These are phyloP conservation scores for Eucera pruinosa DNA, from an alignment of 2,888 invertebrate species.

Conservation along the genomic window DNA sequence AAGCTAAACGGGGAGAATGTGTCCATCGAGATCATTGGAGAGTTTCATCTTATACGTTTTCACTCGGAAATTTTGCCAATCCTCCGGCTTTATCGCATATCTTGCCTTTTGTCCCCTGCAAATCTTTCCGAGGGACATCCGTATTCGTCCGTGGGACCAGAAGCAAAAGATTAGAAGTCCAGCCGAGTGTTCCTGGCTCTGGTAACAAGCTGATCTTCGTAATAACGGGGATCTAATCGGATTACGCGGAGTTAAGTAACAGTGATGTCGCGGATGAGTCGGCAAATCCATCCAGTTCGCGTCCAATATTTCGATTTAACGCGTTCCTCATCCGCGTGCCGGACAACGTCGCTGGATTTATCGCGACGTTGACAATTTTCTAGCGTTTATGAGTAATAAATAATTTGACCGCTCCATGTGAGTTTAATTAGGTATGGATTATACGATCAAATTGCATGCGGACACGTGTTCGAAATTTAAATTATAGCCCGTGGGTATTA, in stretches of 20 bases:
- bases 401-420: constrained; percentile 1
- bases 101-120: background rate
- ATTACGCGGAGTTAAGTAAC: constrained; percentile 28
- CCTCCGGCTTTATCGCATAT: background rate
- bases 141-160: background rate
- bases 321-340: too few relatives aligned
- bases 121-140: background rate
- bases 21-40: background rate
- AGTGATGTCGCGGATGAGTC: background rate
- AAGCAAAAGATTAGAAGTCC: constrained; percentile 25
- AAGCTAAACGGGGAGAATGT: background rate
- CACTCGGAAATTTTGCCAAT: background rate
- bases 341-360: background rate
- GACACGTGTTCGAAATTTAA: background rate
- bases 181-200: background rate
- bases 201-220: constrained; percentile 25
- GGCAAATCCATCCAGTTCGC: background rate
- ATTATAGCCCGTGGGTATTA: background rate
- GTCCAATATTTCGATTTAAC: background rate
- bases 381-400: background rate
- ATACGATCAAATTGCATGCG: background rate
- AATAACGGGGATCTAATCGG: constrained; percentile 32
- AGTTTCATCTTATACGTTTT: background rate
- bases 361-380: background rate
- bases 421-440: constrained; percentile 17